Evolutionary conservation across 1,140 invertebrate species (phyloP), one percentile per base, ranked within the genome.

Genomic region (Grapholita molesta): DNA sequence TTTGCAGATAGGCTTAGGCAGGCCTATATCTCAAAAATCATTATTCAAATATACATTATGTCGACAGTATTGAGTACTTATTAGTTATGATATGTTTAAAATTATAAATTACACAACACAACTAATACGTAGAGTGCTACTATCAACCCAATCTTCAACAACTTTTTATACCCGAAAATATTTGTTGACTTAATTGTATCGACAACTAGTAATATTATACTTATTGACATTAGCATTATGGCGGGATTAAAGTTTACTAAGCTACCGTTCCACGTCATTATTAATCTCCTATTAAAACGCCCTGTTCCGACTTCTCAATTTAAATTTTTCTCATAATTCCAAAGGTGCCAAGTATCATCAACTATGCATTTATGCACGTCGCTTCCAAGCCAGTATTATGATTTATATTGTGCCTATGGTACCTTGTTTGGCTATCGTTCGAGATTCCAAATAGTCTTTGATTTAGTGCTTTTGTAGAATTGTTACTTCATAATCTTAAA

Each of bases 391-490:
- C 15, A n/a, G 21, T 52, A 33, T 69, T 75, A 75, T 84, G 75
- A 79, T 77, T 78, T 79, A 78, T 76, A 75, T 64, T 32, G 71
- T 68, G 61, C 71, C 70, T 53, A 72, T 25, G 61, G 66, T 35
- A 35, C 74, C 77, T 70, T 80, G 69, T 82, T 81, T 77, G 74
- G 75, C 25, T 73, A 76, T 75, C 73, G 70, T 57, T 70, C 69
- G 67, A 71, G 70, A 74, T 81, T 67, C 71, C 70, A 70, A 69
- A 74, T 69, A 73, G 67, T 52, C 18, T 35, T 25, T 78, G 77
- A 82, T 80, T 82, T 79, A 82, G 69, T 76, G 55, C 77, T 64
- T 74, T 80, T 80, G 76, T 83, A 66, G 69, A 66, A 71, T 15
- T 65, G 33, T 52, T 68, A 30, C 65, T 70, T 74, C 77, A 78